Conservation (phyloP, 2,888 invertebrate species). For the Schizaphis graminum region DNA sequence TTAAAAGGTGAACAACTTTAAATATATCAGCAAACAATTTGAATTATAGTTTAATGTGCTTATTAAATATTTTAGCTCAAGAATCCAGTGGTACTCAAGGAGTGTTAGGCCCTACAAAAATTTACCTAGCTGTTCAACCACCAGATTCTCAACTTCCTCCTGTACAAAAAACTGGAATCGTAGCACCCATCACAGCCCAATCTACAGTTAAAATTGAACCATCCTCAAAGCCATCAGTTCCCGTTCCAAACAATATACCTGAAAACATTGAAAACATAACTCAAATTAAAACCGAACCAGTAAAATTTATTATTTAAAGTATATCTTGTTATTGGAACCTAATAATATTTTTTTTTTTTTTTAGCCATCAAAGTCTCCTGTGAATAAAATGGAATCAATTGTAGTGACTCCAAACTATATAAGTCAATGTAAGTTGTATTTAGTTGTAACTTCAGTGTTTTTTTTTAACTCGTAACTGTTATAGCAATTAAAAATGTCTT, state of each 20-base stretch:
- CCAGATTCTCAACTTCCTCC: conserved; percentile 69
- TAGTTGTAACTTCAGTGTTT: conserved; percentile 66
- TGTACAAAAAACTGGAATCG: not conserved
- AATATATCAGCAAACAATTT: not conserved
- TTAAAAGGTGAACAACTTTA: conserved; percentile 79
- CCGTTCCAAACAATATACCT: not conserved
- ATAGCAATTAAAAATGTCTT: conserved; percentile 92
- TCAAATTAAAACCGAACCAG: conserved; percentile 39
- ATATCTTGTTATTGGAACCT: not conserved
- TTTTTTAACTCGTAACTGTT: conserved; percentile 68
- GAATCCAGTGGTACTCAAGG: conserved; percentile 88
- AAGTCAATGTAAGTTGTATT: conserved; percentile 53
- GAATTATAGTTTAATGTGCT: conserved; percentile 53
- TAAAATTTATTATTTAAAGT: not conserved
- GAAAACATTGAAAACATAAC: conserved; percentile 39
- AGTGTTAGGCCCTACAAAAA: conserved; percentile 87
- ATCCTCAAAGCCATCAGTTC: not conserved
- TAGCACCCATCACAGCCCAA: not conserved
- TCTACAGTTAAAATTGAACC: conserved; percentile 36
- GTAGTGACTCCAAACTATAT: conserved; percentile 62
- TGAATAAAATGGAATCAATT: conserved; percentile 45
- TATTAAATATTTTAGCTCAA: conserved; percentile 77
- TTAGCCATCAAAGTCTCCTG: conserved; percentile 28
- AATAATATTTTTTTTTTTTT: conserved; percentile 27
- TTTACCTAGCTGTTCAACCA: conserved; percentile 89